Evolutionary conservation across 1,140 invertebrate genomes (phyloP), one percentile per base, ranked within the genome.

Genomic region (Monomorium pharaonis): DNA sequence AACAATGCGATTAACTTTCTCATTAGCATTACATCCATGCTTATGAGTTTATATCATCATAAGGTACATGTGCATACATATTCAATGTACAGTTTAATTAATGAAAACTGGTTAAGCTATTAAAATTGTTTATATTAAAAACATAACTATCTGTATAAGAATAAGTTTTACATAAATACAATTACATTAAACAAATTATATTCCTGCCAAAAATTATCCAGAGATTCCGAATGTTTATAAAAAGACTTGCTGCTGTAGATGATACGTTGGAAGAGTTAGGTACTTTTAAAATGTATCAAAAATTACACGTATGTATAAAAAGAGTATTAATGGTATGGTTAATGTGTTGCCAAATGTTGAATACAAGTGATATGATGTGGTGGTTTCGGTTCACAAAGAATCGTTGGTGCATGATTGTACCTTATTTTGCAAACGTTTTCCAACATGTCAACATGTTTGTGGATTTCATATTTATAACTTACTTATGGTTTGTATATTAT

Each of bases 211-310:
- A 58, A 27, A 49, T 62, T 62, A 5, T 54, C 2, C 5, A 84
- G 81, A 84, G 2, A 84, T 44, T 84, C 3, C 49, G 5, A 1
- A 54, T 12, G 14, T 76, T 69, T 12, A 18, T 84, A 14, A 76
- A 76, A 63, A 76, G 24, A n/a, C 56, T 84, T 42, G 30, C 42
- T 37, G 12, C 44, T 49, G 44, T 84, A 37, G 72, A 84, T 21
- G 21, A 76, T n/a, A 84, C 81, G 10, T 49, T 84, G 14, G 42
- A 63, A 63, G 21, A 76, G 16, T 33, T 84, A 60, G 70, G 70
- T 12, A 84, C 2, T 72, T 7, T 16, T 24, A 74, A 74, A 3
- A 24, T 30, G n/a, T 84, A 75, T 84, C 24, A 1, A 27, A 84
- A 75, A 16, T 12, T 77, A 3, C 12, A 60, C 10, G n/a, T 42